These are phyloP conservation scores for Imbricaverruca yamaguchii DNA, from an alignment of 2,888 invertebrate genomes.

Conservation along the genomic window DNA sequence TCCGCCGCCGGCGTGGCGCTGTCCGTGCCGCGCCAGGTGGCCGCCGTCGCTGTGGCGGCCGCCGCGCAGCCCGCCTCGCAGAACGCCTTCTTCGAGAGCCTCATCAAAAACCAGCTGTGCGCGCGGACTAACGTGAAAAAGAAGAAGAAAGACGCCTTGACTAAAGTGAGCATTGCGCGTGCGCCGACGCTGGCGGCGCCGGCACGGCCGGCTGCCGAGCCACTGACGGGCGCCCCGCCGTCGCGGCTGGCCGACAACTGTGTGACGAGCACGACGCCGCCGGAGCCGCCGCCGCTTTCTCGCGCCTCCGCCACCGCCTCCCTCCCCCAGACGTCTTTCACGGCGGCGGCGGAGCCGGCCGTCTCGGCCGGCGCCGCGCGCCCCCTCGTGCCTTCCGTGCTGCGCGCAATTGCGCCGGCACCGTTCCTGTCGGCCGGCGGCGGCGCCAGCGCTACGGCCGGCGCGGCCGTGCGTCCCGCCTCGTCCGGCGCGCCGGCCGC, in stretches of 20 bases:
- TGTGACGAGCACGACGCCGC: slow-evolving; percentile 3
- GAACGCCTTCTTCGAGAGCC: slow-evolving; percentile 12
- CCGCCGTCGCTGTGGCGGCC: not conserved
- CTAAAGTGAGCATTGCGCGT: not conserved
- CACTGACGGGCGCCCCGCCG: not conserved
- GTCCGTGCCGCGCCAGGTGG: not conserved
- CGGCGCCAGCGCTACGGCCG: not conserved
- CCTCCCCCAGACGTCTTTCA: slow-evolving; percentile 9
- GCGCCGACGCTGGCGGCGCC: not conserved
- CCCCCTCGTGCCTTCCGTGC: not conserved
- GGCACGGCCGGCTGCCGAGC: not conserved
- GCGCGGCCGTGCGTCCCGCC: not conserved
- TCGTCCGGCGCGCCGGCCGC: not conserved
- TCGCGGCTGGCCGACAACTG: not conserved
- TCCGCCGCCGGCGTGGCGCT: not conserved
- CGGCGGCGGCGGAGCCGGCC: not conserved
- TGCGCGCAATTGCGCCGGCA: not conserved
- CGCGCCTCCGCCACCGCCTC: not conserved
- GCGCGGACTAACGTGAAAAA: not conserved
- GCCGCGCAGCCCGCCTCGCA: not conserved
- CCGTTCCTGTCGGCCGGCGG: not conserved
- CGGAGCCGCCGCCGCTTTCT: not conserved
- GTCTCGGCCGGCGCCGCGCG: not conserved
- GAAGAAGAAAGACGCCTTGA: not conserved
- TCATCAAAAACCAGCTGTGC: slow-evolving; percentile 16